phyloP scores from a whole-genome alignment of 2,113 vertebrate species.

The Salvator merianae region DNA sequence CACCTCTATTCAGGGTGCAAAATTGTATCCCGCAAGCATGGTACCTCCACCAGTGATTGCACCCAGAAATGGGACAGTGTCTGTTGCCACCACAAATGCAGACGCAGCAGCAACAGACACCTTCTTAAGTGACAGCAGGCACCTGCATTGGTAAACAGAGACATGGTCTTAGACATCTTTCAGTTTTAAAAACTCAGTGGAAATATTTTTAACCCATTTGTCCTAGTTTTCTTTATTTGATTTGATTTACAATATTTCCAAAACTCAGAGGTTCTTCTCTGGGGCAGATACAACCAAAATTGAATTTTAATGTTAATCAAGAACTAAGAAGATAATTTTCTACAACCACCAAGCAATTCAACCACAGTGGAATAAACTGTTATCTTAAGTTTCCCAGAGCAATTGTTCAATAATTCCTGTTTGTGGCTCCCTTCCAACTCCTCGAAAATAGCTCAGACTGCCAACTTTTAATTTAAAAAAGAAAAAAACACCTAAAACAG shows the following conservation, averaged over 20 bases:
- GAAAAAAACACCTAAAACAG: constrained; percentile 29
- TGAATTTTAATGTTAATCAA: constrained; percentile 81
- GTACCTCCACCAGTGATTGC: too few relatives aligned
- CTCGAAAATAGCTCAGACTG: constrained; percentile 77
- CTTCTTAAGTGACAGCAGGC: too few relatives aligned
- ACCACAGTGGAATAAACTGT: constrained; percentile 88
- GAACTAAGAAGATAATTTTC: constrained; percentile 84
- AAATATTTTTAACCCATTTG: constrained; percentile 8
- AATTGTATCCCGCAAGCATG: too few relatives aligned
- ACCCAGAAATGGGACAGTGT: too few relatives aligned
- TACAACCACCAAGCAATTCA: constrained; percentile 88
- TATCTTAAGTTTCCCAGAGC: constrained; percentile 90
- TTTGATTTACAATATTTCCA: constrained; percentile 45
- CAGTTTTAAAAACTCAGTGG: not conserved
- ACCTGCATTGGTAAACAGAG: too few relatives aligned
- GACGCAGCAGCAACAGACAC: too few relatives aligned
- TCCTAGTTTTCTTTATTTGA: constrained; percentile 46
- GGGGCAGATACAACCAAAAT: constrained; percentile 69
- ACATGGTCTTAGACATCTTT: not conserved
- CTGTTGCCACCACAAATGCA: too few relatives aligned
- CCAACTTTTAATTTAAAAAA: constrained; percentile 65
- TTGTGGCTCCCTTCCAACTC: constrained; percentile 85
- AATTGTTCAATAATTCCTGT: constrained; percentile 95
- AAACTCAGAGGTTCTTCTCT: constrained; percentile 59
- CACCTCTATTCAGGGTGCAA: too few relatives aligned